Conservation (phyloP, 2,113 vertebrate genomes). For the Myiozetetes cayanensis region DNA sequence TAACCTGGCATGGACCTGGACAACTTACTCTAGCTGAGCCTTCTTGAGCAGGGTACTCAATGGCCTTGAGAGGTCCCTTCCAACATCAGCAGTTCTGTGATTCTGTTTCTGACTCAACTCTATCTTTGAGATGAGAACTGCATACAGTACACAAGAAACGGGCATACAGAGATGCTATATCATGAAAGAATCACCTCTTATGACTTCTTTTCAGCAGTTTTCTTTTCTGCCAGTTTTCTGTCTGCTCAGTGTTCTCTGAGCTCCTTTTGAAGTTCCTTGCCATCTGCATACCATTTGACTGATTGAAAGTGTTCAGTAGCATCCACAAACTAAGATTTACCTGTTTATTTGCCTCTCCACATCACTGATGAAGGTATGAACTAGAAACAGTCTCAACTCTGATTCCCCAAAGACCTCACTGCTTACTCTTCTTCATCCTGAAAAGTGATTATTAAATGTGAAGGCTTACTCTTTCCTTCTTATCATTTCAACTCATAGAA, state of each 20-base stretch:
- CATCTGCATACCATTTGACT: not conserved
- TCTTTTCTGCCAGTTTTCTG: not conserved
- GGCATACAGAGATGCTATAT: not conserved
- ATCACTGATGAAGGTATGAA: not conserved
- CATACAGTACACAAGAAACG: not conserved
- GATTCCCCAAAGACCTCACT: not conserved
- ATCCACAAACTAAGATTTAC: not conserved
- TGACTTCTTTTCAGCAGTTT: not conserved
- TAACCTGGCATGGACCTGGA: not conserved
- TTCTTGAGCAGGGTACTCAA: rapidly evolving
- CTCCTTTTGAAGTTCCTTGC: not conserved
- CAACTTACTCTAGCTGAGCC: not conserved
- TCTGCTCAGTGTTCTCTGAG: not conserved
- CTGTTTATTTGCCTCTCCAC: not conserved
- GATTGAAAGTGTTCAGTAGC: not conserved
- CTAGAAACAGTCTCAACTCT: not conserved
- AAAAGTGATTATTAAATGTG: not conserved
- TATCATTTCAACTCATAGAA: not conserved
- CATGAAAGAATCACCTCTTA: not conserved
- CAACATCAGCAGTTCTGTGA: not conserved
- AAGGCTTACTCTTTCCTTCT: not conserved
- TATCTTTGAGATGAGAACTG: not conserved
- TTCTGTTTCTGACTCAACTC: not conserved
- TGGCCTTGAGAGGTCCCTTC: not conserved
- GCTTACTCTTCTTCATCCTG: not conserved